Percentiles rank a stretch among this genome's conserved stretches.
phyloP scores from a whole-genome alignment of 2,797 vertebrate species.

The Sternarchorhynchus goeldii region DNA sequence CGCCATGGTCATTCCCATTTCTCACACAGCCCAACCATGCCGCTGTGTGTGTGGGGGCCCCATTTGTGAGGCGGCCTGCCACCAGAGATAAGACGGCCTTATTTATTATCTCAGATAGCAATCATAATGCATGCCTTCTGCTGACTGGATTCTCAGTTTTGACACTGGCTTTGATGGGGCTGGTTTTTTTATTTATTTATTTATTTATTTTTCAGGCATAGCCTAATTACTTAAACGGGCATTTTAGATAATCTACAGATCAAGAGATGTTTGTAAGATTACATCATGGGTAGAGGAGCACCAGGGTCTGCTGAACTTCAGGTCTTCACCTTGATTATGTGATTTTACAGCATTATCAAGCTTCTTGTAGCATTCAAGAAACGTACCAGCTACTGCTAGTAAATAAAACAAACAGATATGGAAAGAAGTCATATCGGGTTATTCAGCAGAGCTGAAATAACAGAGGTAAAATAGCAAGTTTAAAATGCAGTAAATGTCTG shows the following conservation, averaged over 20 bases:
- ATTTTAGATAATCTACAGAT: not conserved
- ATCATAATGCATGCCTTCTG: conserved; percentile 65
- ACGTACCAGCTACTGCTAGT: too few species aligned
- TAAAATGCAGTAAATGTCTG: not conserved
- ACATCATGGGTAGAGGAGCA: not conserved
- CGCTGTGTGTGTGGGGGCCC: conserved; percentile 66
- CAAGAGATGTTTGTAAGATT: conserved; percentile 15
- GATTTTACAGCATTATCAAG: not conserved
- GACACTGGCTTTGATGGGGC: conserved; percentile 14
- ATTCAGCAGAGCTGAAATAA: not conserved
- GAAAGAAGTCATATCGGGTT: conserved; percentile 3
- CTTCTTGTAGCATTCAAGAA: not conserved
- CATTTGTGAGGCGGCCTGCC: conserved; percentile 80
- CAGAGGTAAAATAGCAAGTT: not conserved
- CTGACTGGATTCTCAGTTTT: conserved; percentile 23
- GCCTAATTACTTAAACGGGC: conserved; percentile 11
- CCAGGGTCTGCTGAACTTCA: not conserved
- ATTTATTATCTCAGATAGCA: conserved; percentile 72
- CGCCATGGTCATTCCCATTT: conserved; percentile 78
- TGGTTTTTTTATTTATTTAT: not conserved
- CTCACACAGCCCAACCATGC: conserved; percentile 67
- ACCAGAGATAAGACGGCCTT: conserved; percentile 74
- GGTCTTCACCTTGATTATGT: not conserved
- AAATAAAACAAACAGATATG: not conserved
- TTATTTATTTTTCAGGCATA: not conserved